A percentile compares a stretch with the other conserved stretches of the same genome.
Conservation (phyloP, 2,797 vertebrate genomes). For the Mus spretus region DNA sequence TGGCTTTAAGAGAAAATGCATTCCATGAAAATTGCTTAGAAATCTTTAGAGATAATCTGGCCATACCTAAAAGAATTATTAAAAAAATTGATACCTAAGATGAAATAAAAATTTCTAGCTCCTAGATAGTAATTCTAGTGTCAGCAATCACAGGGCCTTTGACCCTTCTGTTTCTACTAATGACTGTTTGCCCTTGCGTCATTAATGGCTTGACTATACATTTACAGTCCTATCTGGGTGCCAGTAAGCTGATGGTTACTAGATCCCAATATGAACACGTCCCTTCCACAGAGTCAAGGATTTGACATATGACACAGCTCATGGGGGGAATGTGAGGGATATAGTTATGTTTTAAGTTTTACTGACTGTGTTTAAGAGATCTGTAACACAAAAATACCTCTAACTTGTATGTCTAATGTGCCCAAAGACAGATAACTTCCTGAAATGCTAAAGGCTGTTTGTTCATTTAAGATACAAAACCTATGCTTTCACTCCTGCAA, state of each 20-base stretch:
- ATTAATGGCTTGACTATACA: neutral
- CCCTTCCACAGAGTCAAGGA: neutral
- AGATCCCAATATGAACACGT: neutral
- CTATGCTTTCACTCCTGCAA: neutral
- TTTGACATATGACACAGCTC: neutral
- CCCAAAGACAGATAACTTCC: neutral
- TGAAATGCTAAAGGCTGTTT: neutral
- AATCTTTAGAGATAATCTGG: neutral
- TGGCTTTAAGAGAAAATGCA: neutral
- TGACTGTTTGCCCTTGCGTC: neutral
- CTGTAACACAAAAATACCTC: neutral
- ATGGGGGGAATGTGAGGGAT: neutral
- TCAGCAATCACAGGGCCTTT: neutral
- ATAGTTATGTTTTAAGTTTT: neutral
- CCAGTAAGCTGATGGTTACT: neutral
- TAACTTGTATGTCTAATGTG: neutral
- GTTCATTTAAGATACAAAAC: neutral
- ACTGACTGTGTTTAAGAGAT: neutral
- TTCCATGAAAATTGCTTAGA: neutral
- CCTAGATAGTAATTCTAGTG: neutral
- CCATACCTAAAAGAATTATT: neutral
- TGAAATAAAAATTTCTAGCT: neutral
- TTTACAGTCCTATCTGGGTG: neutral
- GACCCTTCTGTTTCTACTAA: neutral
- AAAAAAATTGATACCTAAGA: neutral